Evolutionary conservation across 2,797 vertebrate genomes (phyloP), one percentile per base, ranked within the genome.

Genomic region (Microchirus variegatus): DNA sequence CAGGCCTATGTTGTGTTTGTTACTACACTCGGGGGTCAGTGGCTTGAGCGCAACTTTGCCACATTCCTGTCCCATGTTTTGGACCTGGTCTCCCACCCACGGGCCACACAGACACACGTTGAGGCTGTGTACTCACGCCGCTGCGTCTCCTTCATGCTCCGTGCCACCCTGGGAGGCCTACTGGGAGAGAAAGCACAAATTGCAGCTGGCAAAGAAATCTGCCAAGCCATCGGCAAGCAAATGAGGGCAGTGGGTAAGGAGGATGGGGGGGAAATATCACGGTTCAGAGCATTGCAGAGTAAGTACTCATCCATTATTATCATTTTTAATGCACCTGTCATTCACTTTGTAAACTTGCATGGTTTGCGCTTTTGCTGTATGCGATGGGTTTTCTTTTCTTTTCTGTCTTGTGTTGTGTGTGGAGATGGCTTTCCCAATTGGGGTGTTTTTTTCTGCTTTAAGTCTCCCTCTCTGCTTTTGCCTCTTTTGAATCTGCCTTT

Each of bases 1-100:
- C 90, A 99, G 98, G 97, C 98, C 4, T 99, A 99, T 0, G 98
- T 99, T 42, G 96, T 99, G 68, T 98, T 99, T 63, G 98, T 99
- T 54, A 98, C 96, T 2, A 94, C 96, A 0, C 84, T 99, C 63
- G 97, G 98, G 36, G 97, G 98, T 26, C 96, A 98, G 87, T 99
- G 98, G 98, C 75, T 99, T 88, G 98, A 99, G 81, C 95, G 97
- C 54, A 98, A 97, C 88, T 99, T 99, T 51, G 96, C 96, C 43
- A 96, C 94, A 0, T 99, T 99, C 89, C 89, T 99, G 79, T 97
- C 95, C 1, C 98, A 98, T 0, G 95, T 99, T 0, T 91, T 99
- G 73, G 98, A 99, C 84, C 88, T 99, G 56, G 97, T 99, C 59
- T 96, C 97, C 60, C 97, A 99, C 83, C 97, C 96, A 17, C 95